Percentiles rank a stretch among this genome's conserved stretches.
These are phyloP conservation scores for Drymonia ruficornis DNA, from an alignment of 2,888 invertebrate genomes.

Conservation along the genomic window DNA sequence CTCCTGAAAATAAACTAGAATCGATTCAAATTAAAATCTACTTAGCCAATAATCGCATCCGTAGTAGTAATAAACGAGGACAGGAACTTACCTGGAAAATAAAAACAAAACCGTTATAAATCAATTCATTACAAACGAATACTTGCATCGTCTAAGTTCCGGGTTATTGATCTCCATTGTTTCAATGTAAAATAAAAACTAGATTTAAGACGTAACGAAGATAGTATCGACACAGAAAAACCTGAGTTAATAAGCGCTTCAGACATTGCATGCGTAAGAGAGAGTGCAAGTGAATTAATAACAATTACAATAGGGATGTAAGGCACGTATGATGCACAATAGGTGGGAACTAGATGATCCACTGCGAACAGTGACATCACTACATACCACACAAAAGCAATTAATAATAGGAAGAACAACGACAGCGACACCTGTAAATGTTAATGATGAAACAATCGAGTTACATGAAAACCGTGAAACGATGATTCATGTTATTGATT, in stretches of 20 bases:
- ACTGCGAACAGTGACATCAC: slow-evolving; percentile 36
- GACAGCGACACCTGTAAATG: slow-evolving; percentile 32
- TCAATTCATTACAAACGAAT: slow-evolving; percentile 1
- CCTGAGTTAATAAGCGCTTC: not conserved
- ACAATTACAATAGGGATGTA: slow-evolving; percentile 46
- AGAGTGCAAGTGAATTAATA: slow-evolving; percentile 42
- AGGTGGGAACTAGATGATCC: slow-evolving; percentile 40
- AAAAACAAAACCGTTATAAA: slow-evolving; percentile 21
- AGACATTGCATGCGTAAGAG: slow-evolving; percentile 24
- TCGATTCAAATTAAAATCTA: not conserved
- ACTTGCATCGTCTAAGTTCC: slow-evolving; percentile 5
- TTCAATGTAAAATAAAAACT: slow-evolving; percentile 13
- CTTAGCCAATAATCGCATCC: not conserved
- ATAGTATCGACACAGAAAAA: slow-evolving; percentile 7
- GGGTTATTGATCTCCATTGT: slow-evolving; percentile 10
- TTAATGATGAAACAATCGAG: slow-evolving; percentile 3
- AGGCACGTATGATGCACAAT: slow-evolving; percentile 45
- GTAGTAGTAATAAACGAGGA: slow-evolving; percentile 3
- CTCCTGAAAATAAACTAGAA: not conserved
- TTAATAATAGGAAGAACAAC: slow-evolving; percentile 35
- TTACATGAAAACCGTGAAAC: slow-evolving; percentile 2
- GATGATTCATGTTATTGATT: slow-evolving; percentile 17
- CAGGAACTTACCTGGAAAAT: slow-evolving; percentile 52
- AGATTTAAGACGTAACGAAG: slow-evolving; percentile 15
- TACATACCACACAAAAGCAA: slow-evolving; percentile 26